Evolutionary conservation across 2,113 vertebrate genomes (phyloP).

Genomic region (Vicugna pacos): DNA sequence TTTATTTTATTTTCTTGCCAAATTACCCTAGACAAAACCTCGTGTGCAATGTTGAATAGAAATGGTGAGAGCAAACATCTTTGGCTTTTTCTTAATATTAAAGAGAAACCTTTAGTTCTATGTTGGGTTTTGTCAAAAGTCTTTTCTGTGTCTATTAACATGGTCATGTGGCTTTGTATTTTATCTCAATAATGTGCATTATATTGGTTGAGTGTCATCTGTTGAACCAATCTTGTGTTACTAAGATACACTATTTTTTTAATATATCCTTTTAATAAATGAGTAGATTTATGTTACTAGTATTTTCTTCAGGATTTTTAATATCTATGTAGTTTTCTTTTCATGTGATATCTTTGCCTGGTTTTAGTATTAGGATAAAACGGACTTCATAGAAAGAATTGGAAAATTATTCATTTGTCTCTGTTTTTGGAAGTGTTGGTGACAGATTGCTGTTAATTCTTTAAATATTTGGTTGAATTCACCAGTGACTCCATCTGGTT

Average conservation of each 20-base stretch:
- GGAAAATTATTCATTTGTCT: not conserved
- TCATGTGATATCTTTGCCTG: not conserved
- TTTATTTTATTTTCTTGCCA: not conserved
- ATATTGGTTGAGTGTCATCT: not conserved
- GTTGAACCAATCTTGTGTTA: not conserved
- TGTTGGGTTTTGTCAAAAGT: not conserved
- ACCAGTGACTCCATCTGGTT: not conserved
- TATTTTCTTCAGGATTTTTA: not conserved
- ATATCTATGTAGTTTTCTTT: not conserved
- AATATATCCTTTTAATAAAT: not conserved
- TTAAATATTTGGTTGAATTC: not conserved
- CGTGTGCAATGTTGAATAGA: not conserved
- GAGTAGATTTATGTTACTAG: not conserved
- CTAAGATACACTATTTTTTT: not conserved
- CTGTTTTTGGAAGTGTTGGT: not conserved
- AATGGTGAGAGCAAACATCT: not conserved
- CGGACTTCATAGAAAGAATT: not conserved
- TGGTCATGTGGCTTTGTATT: not conserved
- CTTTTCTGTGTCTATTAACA: not conserved
- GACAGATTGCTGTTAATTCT: not conserved
- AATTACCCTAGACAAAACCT: not conserved
- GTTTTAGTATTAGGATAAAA: not conserved
- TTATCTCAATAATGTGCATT: not conserved
- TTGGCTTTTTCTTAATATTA: not conserved
- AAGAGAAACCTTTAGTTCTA: not conserved